Evolutionary conservation across 2,113 vertebrate species (phyloP).

Genomic region (Larimichthys polyactis): DNA sequence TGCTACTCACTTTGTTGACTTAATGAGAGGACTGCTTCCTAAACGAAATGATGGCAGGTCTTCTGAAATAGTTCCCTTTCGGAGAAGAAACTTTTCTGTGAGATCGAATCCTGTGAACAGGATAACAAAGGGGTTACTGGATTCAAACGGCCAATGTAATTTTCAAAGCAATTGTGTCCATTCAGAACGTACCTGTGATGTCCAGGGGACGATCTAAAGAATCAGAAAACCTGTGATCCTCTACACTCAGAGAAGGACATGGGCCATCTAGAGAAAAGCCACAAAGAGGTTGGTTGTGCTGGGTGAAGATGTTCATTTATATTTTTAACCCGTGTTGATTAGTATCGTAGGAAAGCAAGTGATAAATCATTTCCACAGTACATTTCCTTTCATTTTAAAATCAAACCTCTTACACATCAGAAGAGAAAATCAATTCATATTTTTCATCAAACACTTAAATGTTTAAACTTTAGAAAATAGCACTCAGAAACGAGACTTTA

Average conservation of each 20-base stretch:
- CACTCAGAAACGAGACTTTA: neutral
- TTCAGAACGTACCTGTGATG: conserved; percentile 87
- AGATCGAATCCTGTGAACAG: conserved; percentile 92
- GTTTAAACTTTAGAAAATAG: conserved; percentile 13
- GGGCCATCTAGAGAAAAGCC: conserved; percentile 69
- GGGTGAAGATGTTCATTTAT: conserved; percentile 7
- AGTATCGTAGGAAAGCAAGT: neutral
- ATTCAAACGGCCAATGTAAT: neutral
- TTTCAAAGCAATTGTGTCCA: neutral
- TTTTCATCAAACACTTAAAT: conserved; percentile 30
- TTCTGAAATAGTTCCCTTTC: conserved; percentile 86
- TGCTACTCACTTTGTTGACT: conserved; percentile 89
- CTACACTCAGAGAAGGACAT: conserved; percentile 87
- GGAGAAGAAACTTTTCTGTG: conserved; percentile 91
- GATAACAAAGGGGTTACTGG: conserved; percentile 13
- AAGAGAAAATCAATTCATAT: conserved; percentile 30
- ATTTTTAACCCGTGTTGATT: conserved; percentile 6
- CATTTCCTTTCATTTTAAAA: conserved; percentile 19
- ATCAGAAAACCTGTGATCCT: conserved; percentile 80
- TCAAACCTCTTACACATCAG: neutral
- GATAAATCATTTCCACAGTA: conserved; percentile 19
- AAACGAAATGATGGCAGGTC: conserved; percentile 90
- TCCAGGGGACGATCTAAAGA: conserved; percentile 78
- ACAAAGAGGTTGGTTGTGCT: conserved; percentile 20
- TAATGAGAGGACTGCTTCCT: conserved; percentile 90